Base-by-base conservation (phyloP, 2,113 vertebrate genomes). In the Gavia stellata region DNA sequence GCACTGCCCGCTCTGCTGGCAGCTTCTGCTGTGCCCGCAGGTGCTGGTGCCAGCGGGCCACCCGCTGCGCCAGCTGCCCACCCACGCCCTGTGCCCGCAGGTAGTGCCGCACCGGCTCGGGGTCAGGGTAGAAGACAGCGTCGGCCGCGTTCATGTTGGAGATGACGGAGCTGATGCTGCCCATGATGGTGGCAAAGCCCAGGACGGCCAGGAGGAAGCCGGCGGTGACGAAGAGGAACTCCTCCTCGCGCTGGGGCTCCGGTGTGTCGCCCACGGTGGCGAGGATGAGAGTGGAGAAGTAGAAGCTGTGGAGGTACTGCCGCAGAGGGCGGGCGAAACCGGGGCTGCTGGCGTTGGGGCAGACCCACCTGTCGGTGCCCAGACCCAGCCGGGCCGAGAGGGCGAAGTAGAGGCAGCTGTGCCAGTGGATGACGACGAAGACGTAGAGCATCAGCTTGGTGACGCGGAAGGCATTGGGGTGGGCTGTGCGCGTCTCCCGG, bases 251-350 rank as follows among this genome's bases (percentile, higher is more conserved):
- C 9, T 24, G 84, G 0, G 99, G 98, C 1, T 77, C 13, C 0
- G 99, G 99, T 0, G 98, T 99, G 96, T 99, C 99, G 0, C 99
- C 99, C 33, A 99, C 98, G 0, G 98, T 99, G 93, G 99, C 98
- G 58, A 99, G 98, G 85, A 99, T 98, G 68, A 98, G 98, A 0
- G 99, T 98, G 67, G 99, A 99, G 96, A 99, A 98, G 98, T 99
- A 99, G 97, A 99, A 99, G 96, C 99, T 99, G 94, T 99, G 98
- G 72, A 99, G 98, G 96, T 99, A 99, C 92, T 98, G 99, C 42
- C 98, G 98, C 19, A 98, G 96, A 44, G 96, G 96, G 10, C 96
- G 97, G 17, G 96, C 86, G 25, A 98, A 99, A n/a, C 91, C 94
- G 0, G 98, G 97, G 10, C 61, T 6, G 0, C 97, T 96, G 17